Evolutionary conservation across 2,888 invertebrate species (phyloP).

Genomic region (Daptonema setosum): DNA sequence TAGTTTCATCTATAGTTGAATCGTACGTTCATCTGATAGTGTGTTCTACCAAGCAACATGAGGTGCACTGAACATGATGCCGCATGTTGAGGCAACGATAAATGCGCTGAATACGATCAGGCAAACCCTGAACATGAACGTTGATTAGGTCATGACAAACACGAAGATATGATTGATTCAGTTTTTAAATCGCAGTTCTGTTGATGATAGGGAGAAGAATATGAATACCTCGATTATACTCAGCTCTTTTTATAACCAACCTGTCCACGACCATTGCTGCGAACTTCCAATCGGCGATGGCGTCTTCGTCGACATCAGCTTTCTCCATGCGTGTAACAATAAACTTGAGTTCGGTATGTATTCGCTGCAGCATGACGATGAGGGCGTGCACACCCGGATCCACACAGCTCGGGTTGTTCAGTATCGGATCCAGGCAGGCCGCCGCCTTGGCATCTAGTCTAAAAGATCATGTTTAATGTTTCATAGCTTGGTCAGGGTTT

Average conservation of each 20-base stretch:
- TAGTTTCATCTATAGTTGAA: no score
- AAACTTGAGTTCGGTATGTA: slow-evolving; percentile 15
- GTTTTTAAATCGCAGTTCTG: no score
- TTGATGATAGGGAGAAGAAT: no score
- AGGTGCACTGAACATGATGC: slow-evolving; percentile 69
- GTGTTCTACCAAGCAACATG: slow-evolving; percentile 6
- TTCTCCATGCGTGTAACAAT: slow-evolving; percentile 14
- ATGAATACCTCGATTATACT: no score
- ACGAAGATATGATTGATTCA: no score
- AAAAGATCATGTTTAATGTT: no score
- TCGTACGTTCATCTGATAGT: no score
- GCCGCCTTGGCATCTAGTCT: background rate
- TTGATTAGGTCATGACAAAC: no score
- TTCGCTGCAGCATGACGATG: slow-evolving; percentile 15
- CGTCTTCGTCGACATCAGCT: slow-evolving; percentile 22
- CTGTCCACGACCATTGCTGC: slow-evolving; percentile 18
- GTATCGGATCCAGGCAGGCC: background rate
- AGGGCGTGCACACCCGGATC: slow-evolving; percentile 18
- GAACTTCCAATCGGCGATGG: slow-evolving; percentile 20
- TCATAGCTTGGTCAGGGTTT: no score
- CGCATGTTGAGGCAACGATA: slow-evolving; percentile 73
- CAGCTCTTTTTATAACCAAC: no score
- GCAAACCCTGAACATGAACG: no score
- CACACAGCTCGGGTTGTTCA: slow-evolving; percentile 6
- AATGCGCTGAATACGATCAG: slow-evolving; percentile 81